A percentile compares a stretch with the other conserved stretches of the same genome.
Evolutionary conservation across 92 coral and sea anemone species (phyloP).

Genomic region (Pocillopora meandrina): DNA sequence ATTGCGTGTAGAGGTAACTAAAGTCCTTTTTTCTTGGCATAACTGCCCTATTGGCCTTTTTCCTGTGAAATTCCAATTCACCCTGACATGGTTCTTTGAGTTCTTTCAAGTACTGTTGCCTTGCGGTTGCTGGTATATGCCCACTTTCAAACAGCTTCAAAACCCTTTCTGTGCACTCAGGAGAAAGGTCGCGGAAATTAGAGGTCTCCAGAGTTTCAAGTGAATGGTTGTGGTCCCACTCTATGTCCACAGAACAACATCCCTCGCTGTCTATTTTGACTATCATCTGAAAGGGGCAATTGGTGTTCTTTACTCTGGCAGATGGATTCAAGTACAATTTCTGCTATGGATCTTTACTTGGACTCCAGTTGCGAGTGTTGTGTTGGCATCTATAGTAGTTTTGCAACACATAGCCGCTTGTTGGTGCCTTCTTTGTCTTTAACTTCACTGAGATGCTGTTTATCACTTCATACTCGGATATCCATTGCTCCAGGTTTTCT

Average conservation of each 20-base stretch:
- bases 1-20: constrained; percentile 48
- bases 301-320: no score
- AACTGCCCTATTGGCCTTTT: constrained; percentile 61
- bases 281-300: neutral
- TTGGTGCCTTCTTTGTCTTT: constrained; percentile 38
- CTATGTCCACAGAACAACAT: constrained; percentile 57
- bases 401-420: constrained; percentile 30
- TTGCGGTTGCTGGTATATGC: constrained; percentile 47
- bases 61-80: constrained; percentile 51
- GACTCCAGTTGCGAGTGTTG: neutral
- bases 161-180: neutral
- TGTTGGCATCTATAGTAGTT: constrained; percentile 16
- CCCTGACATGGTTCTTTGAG: constrained; percentile 46
- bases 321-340: no score
- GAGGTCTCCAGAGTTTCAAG: constrained; percentile 57
- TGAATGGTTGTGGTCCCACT: constrained; percentile 79
- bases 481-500: no score
- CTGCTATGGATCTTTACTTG: no score
- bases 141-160: no score
- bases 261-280: constrained; percentile 55
- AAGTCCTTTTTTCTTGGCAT: constrained; percentile 66
- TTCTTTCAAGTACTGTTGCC: constrained; percentile 53
- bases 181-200: constrained; percentile 25
- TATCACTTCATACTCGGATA: constrained; percentile 15
- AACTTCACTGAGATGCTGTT: constrained; percentile 12